Evolutionary conservation across 2,113 vertebrate genomes (phyloP).

Genomic region (Gambusia affinis): DNA sequence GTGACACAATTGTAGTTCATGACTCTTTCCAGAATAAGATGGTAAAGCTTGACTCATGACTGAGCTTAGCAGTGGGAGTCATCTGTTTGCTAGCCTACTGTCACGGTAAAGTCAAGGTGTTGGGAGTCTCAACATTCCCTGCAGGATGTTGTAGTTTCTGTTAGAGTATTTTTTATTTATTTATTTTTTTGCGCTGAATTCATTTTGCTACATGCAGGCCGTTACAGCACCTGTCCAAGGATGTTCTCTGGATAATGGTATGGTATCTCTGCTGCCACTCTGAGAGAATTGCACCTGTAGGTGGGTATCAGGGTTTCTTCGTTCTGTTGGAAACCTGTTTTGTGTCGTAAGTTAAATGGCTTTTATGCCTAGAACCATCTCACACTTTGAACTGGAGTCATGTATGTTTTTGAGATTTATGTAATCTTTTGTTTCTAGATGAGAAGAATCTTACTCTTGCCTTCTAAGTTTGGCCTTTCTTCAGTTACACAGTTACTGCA

Average conservation of each 20-base stretch:
- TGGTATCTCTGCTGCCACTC: slow-evolving; percentile 87
- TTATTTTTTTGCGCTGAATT: slow-evolving; percentile 18
- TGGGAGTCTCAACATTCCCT: neutral
- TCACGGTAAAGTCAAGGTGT: neutral
- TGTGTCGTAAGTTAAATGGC: neutral
- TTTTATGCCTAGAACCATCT: neutral
- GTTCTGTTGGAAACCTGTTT: neutral
- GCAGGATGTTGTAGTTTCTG: slow-evolving; percentile 12
- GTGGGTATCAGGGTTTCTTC: slow-evolving; percentile 75
- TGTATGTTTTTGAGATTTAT: neutral
- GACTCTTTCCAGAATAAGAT: slow-evolving; percentile 40
- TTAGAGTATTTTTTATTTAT: neutral
- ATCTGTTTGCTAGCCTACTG: neutral
- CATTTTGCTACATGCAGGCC: slow-evolving; percentile 45
- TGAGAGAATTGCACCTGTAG: slow-evolving; percentile 85
- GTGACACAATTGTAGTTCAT: slow-evolving; percentile 33
- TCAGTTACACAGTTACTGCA: neutral
- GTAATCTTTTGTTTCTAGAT: neutral
- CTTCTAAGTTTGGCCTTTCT: neutral
- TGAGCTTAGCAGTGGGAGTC: slow-evolving; percentile 14
- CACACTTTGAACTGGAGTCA: neutral
- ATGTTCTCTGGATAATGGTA: slow-evolving; percentile 86
- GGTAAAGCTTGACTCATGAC: slow-evolving; percentile 44
- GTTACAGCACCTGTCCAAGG: slow-evolving; percentile 51
- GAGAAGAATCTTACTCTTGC: neutral